A percentile compares a stretch with the other conserved stretches of the same genome.
phyloP scores from a whole-genome alignment of 2,888 invertebrate genomes.

The Cybosia mesomella region DNA sequence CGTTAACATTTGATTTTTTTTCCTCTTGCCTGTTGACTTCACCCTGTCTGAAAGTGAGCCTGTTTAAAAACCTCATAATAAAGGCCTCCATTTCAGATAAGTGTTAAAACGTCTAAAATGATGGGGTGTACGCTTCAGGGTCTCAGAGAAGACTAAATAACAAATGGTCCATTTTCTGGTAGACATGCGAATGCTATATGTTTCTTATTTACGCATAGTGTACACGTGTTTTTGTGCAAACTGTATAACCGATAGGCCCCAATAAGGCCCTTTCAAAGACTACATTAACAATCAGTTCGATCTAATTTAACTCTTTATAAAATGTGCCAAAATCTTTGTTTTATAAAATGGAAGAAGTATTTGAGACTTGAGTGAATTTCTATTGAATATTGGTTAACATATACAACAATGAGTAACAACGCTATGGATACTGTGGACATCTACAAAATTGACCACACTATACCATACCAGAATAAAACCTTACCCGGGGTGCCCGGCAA shows the following conservation, averaged over 20 bases:
- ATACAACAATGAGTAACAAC: conserved; percentile 1
- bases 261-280: conserved; percentile 32
- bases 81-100: not conserved
- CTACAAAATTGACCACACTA: not conserved
- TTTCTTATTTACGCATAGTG: conserved; percentile 12
- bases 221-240: not conserved
- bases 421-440: not conserved
- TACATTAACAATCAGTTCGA: conserved; percentile 35
- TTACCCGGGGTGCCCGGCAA: too few species aligned
- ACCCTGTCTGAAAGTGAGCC: not conserved
- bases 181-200: conserved; percentile 21
- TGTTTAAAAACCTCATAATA: not conserved
- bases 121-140: not conserved
- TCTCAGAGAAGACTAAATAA: not conserved
- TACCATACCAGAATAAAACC: not conserved
- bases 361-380: not conserved
- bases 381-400: not conserved
- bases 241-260: conserved; percentile 23
- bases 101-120: not conserved
- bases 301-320: conserved; percentile 30
- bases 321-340: conserved; percentile 35
- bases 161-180: conserved; percentile 22
- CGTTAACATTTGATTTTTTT: not conserved
- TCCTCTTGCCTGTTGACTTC: not conserved
- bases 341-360: conserved; percentile 25